Conservation (phyloP, 2,888 invertebrate genomes). For the Crossocerus cetratus region DNA sequence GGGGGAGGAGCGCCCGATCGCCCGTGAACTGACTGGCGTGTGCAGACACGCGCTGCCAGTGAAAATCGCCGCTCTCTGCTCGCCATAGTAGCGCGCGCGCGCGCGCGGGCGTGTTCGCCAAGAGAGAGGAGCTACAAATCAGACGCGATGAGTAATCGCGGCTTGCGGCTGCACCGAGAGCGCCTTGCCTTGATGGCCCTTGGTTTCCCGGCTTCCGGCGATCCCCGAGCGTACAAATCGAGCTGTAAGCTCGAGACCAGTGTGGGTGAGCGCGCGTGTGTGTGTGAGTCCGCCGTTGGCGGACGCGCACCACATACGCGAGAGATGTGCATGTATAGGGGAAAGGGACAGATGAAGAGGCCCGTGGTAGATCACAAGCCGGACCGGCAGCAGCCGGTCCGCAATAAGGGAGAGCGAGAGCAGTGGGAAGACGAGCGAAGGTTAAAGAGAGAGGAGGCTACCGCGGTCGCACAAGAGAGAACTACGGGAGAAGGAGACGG, state of each 20-base stretch:
- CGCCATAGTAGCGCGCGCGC: no score
- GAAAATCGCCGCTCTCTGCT: no score
- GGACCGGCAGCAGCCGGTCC: conserved; percentile 34
- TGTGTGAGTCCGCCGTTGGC: no score
- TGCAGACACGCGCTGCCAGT: no score
- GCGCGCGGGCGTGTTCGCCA: no score
- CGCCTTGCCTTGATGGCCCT: background rate
- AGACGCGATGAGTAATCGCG: conserved; percentile 22
- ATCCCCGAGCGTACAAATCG: conserved; percentile 18
- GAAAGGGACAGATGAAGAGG: conserved; percentile 21
- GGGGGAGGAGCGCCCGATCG: no score
- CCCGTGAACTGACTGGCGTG: no score
- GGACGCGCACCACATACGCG: conserved; percentile 15
- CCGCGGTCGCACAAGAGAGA: background rate
- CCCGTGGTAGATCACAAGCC: conserved; percentile 29
- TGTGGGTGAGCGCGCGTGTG: no score
- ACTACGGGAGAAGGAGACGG: conserved; percentile 3
- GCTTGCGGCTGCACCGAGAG: no score
- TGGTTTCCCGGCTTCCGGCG: conserved; percentile 23
- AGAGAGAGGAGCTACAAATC: conserved; percentile 3
- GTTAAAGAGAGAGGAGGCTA: conserved; percentile 1
- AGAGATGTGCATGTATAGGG: background rate
- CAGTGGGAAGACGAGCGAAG: conserved; percentile 7
- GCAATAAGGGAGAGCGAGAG: conserved; percentile 22
- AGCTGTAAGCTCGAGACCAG: background rate